Percentiles rank a stretch among this genome's conserved stretches.
Evolutionary conservation across 2,888 invertebrate species (phyloP).

Genomic region (Eremobia ochroleuca): DNA sequence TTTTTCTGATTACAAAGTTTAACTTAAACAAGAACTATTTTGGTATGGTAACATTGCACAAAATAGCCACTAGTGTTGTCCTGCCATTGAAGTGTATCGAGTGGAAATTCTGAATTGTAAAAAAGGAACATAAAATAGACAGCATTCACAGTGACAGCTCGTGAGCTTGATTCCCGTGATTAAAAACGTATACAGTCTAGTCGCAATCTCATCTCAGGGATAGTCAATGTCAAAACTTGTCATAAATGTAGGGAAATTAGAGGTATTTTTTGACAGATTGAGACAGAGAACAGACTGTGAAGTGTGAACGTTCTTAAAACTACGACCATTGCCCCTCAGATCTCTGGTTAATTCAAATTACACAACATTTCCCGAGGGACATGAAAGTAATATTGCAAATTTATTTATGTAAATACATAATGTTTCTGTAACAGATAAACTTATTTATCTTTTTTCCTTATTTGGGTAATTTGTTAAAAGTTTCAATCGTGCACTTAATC

Average conservation of each 20-base stretch:
- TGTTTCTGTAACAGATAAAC: background rate
- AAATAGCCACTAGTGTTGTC: conserved; percentile 27
- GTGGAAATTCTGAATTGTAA: accelerated
- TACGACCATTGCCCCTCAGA: background rate
- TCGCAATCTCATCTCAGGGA: background rate
- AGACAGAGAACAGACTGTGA: background rate
- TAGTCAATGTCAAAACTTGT: background rate
- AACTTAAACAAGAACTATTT: background rate
- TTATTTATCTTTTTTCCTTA: background rate
- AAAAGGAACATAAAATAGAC: background rate
- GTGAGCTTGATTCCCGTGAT: background rate
- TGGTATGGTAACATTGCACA: background rate
- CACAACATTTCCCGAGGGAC: background rate
- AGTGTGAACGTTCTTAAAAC: background rate
- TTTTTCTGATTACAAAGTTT: too few species aligned
- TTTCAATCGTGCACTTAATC: background rate
- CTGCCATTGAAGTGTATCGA: background rate
- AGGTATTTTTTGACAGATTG: background rate
- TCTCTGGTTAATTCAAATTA: background rate
- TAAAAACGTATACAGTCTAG: background rate
- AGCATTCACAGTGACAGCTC: background rate
- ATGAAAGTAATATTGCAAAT: background rate
- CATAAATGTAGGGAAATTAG: background rate
- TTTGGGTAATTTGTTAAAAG: background rate
- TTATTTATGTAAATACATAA: background rate